Conservation (phyloP, 2,888 invertebrate species). For the Pseudoips prasinana region DNA sequence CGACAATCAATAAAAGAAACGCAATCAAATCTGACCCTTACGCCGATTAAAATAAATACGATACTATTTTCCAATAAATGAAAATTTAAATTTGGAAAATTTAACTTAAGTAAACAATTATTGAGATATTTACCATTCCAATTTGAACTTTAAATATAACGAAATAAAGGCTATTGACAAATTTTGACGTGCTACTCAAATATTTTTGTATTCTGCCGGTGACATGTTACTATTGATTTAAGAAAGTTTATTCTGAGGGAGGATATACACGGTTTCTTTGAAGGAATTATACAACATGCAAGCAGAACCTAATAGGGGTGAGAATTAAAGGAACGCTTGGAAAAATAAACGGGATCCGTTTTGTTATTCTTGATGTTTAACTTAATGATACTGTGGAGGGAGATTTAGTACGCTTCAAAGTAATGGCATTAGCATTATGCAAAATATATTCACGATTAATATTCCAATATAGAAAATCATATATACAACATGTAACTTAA, state of each 20-base stretch:
- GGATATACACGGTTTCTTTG: constrained; percentile 40
- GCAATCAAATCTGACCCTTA: constrained; percentile 7
- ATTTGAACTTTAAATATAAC: constrained; percentile 6
- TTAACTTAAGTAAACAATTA: neutral
- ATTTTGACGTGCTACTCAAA: constrained; percentile 1
- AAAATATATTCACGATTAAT: too few relatives aligned
- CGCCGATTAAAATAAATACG: neutral
- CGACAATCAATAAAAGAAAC: neutral
- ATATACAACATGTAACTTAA: too few relatives aligned
- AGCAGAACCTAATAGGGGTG: constrained; percentile 26
- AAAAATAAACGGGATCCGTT: constrained; percentile 27
- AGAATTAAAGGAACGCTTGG: constrained; percentile 33
- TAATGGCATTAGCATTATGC: too few relatives aligned
- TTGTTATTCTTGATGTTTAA: constrained; percentile 24
- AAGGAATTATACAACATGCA: constrained; percentile 30
- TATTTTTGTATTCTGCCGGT: constrained; percentile 30
- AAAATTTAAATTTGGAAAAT: constrained; percentile 3
- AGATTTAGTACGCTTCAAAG: constrained; percentile 4
- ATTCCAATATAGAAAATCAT: too few relatives aligned
- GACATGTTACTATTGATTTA: constrained; percentile 70
- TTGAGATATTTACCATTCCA: neutral
- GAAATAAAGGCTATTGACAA: neutral
- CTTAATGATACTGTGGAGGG: constrained; percentile 6
- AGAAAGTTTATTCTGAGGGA: constrained; percentile 71
- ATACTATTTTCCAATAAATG: constrained; percentile 6